phyloP scores from a whole-genome alignment of 2,113 vertebrate species.

The Tragelaphus scriptus region DNA sequence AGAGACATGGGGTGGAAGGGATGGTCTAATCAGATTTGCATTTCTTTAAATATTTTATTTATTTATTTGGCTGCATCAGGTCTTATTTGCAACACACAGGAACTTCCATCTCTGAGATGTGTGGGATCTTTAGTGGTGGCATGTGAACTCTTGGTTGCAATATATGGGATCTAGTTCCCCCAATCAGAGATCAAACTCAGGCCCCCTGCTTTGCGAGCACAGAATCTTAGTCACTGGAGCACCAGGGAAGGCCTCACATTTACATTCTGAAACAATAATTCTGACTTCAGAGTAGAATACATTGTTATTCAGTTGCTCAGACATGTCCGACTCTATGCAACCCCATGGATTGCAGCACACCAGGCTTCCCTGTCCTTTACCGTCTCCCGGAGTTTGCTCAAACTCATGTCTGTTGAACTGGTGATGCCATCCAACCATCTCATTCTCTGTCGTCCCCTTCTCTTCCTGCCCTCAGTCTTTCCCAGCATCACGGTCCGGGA shows the following conservation, averaged over 20 bases:
- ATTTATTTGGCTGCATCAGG: background rate
- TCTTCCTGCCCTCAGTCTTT: background rate
- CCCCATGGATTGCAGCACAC: background rate
- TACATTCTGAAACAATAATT: background rate
- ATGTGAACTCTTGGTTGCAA: background rate
- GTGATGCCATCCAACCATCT: background rate
- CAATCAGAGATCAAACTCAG: background rate
- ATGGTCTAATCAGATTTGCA: background rate
- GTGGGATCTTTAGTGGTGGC: background rate
- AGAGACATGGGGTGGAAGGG: background rate
- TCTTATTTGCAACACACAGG: background rate
- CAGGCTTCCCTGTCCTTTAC: background rate
- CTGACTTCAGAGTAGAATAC: background rate
- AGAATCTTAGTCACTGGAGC: background rate
- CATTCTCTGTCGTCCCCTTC: background rate
- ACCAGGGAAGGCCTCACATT: background rate
- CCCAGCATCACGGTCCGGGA: background rate
- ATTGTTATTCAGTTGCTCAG: background rate
- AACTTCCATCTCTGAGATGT: background rate
- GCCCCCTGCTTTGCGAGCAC: background rate
- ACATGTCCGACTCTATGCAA: background rate
- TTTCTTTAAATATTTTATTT: background rate
- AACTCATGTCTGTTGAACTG: background rate
- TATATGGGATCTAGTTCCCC: background rate
- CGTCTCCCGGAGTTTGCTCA: background rate